These are phyloP conservation scores for Phrynocephalus forsythii DNA, from an alignment of 2,797 vertebrate species.

Conservation along the genomic window DNA sequence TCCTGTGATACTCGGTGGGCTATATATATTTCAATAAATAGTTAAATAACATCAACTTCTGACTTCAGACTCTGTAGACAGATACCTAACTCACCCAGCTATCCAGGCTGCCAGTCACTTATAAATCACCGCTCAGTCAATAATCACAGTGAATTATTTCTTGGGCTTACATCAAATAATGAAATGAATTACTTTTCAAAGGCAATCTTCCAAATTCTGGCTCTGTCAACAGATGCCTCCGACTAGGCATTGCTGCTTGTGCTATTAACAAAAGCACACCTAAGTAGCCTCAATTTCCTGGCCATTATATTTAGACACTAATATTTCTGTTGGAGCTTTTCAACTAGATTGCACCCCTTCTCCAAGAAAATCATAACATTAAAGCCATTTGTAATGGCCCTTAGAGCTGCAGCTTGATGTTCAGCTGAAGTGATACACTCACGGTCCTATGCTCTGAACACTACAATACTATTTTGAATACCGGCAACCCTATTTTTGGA, in stretches of 20 bases:
- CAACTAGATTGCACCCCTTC: not conserved
- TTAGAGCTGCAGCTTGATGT: not conserved
- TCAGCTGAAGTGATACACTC: not conserved
- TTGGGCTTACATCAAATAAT: not conserved
- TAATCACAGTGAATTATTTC: not conserved
- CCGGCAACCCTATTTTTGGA: not conserved
- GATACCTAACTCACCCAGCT: not conserved
- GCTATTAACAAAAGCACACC: not conserved
- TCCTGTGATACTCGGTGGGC: no score
- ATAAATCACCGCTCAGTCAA: not conserved
- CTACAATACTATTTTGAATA: constrained; percentile 15
- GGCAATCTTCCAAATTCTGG: not conserved
- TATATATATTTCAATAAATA: no score
- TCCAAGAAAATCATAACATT: not conserved
- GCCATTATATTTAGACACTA: not conserved
- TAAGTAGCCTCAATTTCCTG: not conserved
- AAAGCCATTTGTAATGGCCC: not conserved
- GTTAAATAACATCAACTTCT: no score
- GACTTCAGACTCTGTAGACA: no score
- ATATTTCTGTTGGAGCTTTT: not conserved
- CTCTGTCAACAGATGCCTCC: not conserved
- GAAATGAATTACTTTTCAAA: not conserved
- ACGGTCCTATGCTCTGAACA: constrained; percentile 2
- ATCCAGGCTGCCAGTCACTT: not conserved
- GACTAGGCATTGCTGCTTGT: no score